Conservation (phyloP, 2,888 invertebrate species). For the Mythimna lalbum region DNA sequence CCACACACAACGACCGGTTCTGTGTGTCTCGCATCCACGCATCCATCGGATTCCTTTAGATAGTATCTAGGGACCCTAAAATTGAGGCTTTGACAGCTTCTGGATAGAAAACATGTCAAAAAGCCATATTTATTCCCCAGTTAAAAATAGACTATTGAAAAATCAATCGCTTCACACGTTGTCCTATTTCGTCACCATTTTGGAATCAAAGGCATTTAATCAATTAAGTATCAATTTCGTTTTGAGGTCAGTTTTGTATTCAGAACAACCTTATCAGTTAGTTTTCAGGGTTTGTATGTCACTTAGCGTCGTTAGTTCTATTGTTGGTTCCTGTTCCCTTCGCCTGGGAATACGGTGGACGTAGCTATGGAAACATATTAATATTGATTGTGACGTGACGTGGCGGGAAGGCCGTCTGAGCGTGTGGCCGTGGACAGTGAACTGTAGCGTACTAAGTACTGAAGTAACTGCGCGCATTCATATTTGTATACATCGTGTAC, state of each 20-base stretch:
- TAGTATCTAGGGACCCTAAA: no score
- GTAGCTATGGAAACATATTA: constrained; percentile 43
- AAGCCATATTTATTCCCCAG: no score
- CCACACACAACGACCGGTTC: no score
- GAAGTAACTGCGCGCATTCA: no score
- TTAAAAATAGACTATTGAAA: no score
- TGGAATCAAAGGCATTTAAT: not conserved
- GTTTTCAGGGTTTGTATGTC: constrained; percentile 44
- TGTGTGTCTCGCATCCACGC: no score
- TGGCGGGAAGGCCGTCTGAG: constrained; percentile 54
- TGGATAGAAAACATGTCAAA: no score
- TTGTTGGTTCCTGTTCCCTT: constrained; percentile 43
- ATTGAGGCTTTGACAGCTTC: no score
- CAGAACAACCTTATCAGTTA: constrained; percentile 31
- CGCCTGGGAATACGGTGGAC: constrained; percentile 34
- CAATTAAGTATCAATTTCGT: constrained; percentile 11
- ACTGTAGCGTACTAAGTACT: constrained; percentile 21
- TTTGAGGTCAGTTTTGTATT: constrained; percentile 11
- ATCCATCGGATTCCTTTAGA: no score
- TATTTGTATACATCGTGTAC: no score
- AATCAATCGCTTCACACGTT: not conserved
- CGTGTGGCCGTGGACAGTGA: constrained; percentile 54
- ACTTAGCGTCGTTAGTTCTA: constrained; percentile 40
- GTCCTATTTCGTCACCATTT: not conserved
- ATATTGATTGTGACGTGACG: constrained; percentile 60